phyloP scores from a whole-genome alignment of 2,888 invertebrate species.

The Osmoderma eremita region DNA sequence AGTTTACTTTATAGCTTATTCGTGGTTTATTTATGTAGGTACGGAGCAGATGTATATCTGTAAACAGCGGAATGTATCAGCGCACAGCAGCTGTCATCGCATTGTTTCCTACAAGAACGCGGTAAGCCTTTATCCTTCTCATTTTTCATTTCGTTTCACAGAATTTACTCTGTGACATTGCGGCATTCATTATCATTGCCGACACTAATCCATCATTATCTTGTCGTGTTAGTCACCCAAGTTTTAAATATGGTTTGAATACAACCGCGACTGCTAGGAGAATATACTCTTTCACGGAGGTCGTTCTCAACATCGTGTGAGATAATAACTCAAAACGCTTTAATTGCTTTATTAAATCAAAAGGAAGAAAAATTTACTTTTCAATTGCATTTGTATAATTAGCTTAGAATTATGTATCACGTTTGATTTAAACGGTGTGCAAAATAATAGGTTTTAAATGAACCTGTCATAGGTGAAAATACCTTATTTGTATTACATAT shows the following conservation, averaged over 20 bases:
- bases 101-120: constrained; percentile 28
- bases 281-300: no score
- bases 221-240: constrained; percentile 11
- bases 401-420: no score
- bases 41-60: constrained; percentile 25
- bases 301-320: no score
- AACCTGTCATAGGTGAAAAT: no score
- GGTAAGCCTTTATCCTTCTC: constrained; percentile 11
- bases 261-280: neutral
- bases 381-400: no score
- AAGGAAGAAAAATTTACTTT: no score
- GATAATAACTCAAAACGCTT: no score
- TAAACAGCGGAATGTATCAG: constrained; percentile 31
- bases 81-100: constrained; percentile 32
- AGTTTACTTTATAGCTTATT: constrained; percentile 1
- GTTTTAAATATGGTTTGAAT: constrained; percentile 14
- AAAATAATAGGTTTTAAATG: no score
- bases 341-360: no score
- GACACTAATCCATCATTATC: constrained; percentile 38
- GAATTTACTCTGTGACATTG: constrained; percentile 30
- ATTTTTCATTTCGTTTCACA: constrained; percentile 25
- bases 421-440: no score
- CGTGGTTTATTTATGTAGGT: constrained; percentile 21
- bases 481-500: no score
- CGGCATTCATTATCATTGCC: constrained; percentile 33